Evolutionary conservation across 1,140 invertebrate genomes (phyloP).

Genomic region (Schlechtendalia chinensis): DNA sequence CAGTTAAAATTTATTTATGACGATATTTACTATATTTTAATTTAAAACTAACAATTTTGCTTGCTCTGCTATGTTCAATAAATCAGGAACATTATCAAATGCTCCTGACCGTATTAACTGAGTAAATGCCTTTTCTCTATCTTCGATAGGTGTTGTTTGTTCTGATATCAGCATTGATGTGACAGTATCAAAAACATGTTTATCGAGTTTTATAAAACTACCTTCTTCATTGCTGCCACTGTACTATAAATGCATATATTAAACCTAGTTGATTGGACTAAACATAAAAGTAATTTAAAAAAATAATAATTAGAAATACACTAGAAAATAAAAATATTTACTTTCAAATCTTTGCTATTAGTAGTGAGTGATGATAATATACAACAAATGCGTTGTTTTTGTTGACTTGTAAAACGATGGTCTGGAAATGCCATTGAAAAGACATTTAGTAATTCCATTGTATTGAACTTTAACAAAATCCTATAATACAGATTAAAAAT

Average conservation of each 20-base stretch:
- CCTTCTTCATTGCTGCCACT: slow-evolving; percentile 30
- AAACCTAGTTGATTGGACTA: slow-evolving; percentile 64
- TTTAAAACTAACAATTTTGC: slow-evolving; percentile 38
- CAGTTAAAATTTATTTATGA: neutral
- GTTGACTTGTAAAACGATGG: slow-evolving; percentile 71
- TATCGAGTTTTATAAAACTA: slow-evolving; percentile 30
- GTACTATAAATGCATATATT: slow-evolving; percentile 71
- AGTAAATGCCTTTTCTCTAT: slow-evolving; percentile 42
- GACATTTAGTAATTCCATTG: slow-evolving; percentile 86
- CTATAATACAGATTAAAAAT: slow-evolving; percentile 55
- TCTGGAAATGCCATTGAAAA: slow-evolving; percentile 85
- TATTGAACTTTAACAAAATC: slow-evolving; percentile 81
- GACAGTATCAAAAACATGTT: slow-evolving; percentile 14
- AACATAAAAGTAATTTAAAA: slow-evolving; percentile 53
- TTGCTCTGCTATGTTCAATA: slow-evolving; percentile 24
- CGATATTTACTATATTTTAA: no score
- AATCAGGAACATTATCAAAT: slow-evolving; percentile 13
- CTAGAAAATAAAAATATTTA: slow-evolving; percentile 57
- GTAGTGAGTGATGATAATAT: slow-evolving; percentile 75
- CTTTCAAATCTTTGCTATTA: slow-evolving; percentile 64
- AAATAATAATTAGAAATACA: slow-evolving; percentile 36
- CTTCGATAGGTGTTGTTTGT: slow-evolving; percentile 37
- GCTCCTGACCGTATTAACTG: slow-evolving; percentile 37
- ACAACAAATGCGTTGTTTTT: slow-evolving; percentile 76
- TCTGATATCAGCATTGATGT: slow-evolving; percentile 17